Evolutionary conservation across 2,797 vertebrate genomes (phyloP).

Genomic region (Pantherophis alleghaniensis): DNA sequence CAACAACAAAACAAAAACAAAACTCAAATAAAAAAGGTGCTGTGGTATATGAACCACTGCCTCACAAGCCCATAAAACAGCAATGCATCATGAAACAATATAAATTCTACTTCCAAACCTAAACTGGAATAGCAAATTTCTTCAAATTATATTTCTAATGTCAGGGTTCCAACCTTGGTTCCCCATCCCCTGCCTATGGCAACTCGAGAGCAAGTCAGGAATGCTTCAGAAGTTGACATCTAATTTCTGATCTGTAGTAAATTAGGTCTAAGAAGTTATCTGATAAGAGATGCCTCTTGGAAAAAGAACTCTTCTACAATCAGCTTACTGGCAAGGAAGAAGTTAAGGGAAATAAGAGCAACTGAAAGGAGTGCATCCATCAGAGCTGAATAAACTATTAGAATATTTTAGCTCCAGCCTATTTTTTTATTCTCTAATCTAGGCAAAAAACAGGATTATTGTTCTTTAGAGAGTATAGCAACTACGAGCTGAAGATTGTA

Average conservation of each 20-base stretch:
- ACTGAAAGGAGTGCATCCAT: not conserved
- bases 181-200: no score
- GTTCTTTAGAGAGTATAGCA: not conserved
- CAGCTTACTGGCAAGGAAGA: not conserved
- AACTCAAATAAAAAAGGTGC: not conserved
- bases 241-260: not conserved
- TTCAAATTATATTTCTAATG: not conserved
- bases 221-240: no score
- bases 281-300: not conserved
- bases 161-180: no score
- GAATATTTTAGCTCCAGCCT: not conserved
- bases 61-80: not conserved
- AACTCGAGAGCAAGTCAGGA: no score
- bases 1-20: not conserved
- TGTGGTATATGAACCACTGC: not conserved
- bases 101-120: not conserved
- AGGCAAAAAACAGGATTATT: not conserved
- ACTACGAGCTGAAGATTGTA: conserved; percentile 7
- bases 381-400: not conserved
- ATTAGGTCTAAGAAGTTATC: not conserved
- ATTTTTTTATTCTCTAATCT: not conserved
- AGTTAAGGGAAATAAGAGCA: not conserved
- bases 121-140: not conserved
- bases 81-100: not conserved
- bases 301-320: not conserved